These are phyloP conservation scores for Miopithecus talapoin DNA, from an alignment of 2,797 vertebrate genomes.

Conservation along the genomic window DNA sequence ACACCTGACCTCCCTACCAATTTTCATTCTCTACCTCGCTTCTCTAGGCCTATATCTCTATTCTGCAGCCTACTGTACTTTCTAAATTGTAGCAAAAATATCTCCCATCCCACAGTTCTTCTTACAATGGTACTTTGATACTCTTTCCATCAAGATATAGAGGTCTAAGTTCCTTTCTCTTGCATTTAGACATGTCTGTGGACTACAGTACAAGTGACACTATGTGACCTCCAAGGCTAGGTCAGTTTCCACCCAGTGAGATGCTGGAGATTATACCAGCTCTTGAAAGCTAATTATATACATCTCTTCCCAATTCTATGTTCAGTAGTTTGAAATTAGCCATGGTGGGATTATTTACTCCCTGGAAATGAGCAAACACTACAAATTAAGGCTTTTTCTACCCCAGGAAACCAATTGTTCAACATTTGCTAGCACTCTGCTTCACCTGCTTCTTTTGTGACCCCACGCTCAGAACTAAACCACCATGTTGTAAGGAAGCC, in stretches of 20 bases:
- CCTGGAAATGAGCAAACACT: background rate
- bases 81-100: background rate
- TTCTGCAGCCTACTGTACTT: background rate
- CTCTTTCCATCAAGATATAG: background rate
- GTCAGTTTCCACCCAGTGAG: background rate
- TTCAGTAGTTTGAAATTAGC: background rate
- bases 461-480: background rate
- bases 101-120: background rate
- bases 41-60: background rate
- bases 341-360: background rate
- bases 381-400: background rate
- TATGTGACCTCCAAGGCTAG: background rate
- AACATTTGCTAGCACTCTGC: too few relatives aligned
- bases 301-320: background rate
- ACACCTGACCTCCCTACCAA: background rate
- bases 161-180: background rate
- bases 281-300: background rate
- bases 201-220: background rate
- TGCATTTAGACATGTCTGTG: background rate
- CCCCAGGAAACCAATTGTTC: background rate
- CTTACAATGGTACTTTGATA: background rate
- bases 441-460: background rate
- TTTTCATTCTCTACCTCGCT: background rate
- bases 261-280: background rate
- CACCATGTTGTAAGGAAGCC: background rate